Conservation (phyloP, 2,888 invertebrate species). For the Platerodrilus igneus region DNA sequence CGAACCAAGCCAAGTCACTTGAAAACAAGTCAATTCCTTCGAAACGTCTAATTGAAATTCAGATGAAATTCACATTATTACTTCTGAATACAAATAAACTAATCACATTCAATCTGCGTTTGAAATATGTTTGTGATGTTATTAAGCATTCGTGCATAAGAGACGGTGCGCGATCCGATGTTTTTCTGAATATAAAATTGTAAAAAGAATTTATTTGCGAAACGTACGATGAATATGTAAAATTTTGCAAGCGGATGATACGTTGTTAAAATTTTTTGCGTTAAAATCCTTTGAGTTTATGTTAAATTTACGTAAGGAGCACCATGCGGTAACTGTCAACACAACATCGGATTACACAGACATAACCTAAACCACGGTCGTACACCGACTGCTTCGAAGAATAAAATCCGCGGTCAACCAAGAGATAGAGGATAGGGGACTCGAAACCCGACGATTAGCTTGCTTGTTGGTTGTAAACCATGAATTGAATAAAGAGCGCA, state of each 20-base stretch:
- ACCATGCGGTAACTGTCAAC: constrained; percentile 41
- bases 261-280: too few relatives aligned
- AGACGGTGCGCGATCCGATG: constrained; percentile 34
- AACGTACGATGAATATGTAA: too few relatives aligned
- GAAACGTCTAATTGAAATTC: constrained; percentile 27
- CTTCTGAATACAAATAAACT: constrained; percentile 35
- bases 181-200: too few relatives aligned
- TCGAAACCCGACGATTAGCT: constrained; percentile 34
- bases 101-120: constrained; percentile 36
- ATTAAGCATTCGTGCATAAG: constrained; percentile 35
- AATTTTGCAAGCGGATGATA: too few relatives aligned
- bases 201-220: too few relatives aligned
- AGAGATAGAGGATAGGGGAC: constrained; percentile 32
- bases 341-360: constrained; percentile 38
- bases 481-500: constrained; percentile 34
- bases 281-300: too few relatives aligned
- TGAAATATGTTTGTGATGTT: constrained; percentile 32
- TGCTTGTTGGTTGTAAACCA: constrained; percentile 27
- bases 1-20: constrained; percentile 15
- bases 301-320: constrained; percentile 18
- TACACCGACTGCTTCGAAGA: constrained; percentile 43
- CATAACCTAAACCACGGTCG: constrained; percentile 39
- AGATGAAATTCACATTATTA: constrained; percentile 24
- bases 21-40: constrained; percentile 27
- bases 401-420: constrained; percentile 23